Base-by-base conservation (phyloP, 2,113 vertebrate genomes). In the Bambusicola thoracicus region DNA sequence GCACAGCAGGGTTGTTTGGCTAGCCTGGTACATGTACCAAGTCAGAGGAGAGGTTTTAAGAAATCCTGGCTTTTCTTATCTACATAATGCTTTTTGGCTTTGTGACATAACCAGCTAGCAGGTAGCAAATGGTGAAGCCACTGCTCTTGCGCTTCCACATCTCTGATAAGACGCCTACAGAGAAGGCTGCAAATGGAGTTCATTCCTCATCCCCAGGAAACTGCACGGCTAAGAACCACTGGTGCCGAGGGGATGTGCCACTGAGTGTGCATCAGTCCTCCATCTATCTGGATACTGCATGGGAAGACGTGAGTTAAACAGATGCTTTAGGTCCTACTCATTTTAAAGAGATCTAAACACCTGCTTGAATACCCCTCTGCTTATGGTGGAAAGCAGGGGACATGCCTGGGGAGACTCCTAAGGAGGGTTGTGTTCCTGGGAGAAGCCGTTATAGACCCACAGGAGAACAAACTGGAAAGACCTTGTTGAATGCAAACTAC, bases 21-120 rank as follows among this genome's bases (percentile, higher is more conserved):
- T 89, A 19, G 8, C 8, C 77, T 18, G 30, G 41, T 15, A 36
- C 36, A 53, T 13, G 2, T 0, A 2, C 22, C 24, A 2, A 0
- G 1, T 22, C 24, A 32, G 0, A 5, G 58, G 44, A 22, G 62
- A 75, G 34, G 20, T n/a, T 51, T 40, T 4, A 15, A 51, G 74
- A 25, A 58, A 22, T 20, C 43, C 32, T 24, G 34, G 46, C 41
- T 55, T 59, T 61, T 36, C 51, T 44, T 38, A 56, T 11, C 1
- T 0, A 74, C 1, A 3, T 1, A 9, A 19, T 63, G 87, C 40
- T 73, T 58, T 59, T 4, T 65, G 65, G 73, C 36, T 81, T 75
- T 2, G 67, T 16, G 68, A 65, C 1, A 1, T 16, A 55, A 58
- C 7, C 55, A 67, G 56, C 13, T 43, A 77, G 34, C 21, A 34